Base-by-base conservation (phyloP, 2,888 invertebrate genomes). In the Cephalotes varians region DNA sequence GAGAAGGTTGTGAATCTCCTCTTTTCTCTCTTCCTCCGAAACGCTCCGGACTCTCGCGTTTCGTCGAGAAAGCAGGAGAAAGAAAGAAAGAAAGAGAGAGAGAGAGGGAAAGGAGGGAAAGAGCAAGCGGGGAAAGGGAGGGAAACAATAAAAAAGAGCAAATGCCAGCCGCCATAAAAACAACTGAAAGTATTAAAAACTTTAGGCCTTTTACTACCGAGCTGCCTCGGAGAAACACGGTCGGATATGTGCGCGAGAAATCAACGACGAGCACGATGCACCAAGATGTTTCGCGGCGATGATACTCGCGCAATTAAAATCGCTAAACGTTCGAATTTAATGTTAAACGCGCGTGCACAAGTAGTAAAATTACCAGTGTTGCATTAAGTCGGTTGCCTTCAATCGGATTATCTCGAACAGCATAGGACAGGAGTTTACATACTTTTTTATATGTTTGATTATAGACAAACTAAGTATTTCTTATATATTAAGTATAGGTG, bases 121-220 rank as follows among this genome's bases (percentile, higher is more conserved):
- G 54, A 51, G 47, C 79, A 69, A 58, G 76, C 56, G 69, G 69
- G 74, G 85, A 87, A 87, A 60, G 62, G 12, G 88, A 79, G 85
- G 82, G 88, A 89, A 91, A 91, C 91, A 91, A 92, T 91, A 92
- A 92, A 92, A 93, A 93, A 90, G 92, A 91, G 91, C 91, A 90
- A 93, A 92, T 91, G 92, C 92, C 91, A 91, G 92, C 91, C 91
- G 92, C 92, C 93, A 93, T 94, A 93, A 94, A 94, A 94, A 94
- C 94, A 93, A 93, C 93, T 92, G 93, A 94, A 94, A 94, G 94
- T 94, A 94, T 94, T 94, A 94, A 94, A 94, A 94, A 94, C 92
- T 92, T 93, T 92, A 91, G 92, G 91, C 91, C 93, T 94, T 94
- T 94, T 93, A 94, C 93, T 93, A 92, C 93, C 90, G 84, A 67